These are phyloP conservation scores for Drosophila orosa DNA, from an alignment of 1,140 invertebrate species.

Conservation along the genomic window DNA sequence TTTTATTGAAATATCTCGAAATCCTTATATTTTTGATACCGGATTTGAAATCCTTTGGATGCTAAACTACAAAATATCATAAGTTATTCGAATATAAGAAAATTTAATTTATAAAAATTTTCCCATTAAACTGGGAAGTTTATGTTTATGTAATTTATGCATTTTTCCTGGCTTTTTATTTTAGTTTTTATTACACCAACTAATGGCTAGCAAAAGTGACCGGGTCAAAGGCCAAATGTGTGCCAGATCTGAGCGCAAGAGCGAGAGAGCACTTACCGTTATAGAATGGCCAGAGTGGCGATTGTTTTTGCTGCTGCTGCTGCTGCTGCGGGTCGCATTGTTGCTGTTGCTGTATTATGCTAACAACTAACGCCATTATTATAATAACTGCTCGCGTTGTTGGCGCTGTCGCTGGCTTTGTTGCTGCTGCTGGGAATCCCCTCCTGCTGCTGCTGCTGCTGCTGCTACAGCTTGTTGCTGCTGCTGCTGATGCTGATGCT, in stretches of 20 bases:
- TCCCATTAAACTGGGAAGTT: not conserved
- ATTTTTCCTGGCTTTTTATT: not conserved
- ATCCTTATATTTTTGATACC: too few relatives aligned
- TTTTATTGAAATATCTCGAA: too few relatives aligned
- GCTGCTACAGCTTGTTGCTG: conserved; percentile 15
- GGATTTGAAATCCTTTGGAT: too few relatives aligned
- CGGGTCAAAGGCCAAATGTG: conserved; percentile 32
- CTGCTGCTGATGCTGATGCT: conserved; percentile 22
- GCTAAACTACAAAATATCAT: too few relatives aligned
- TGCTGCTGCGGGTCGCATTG: conserved; percentile 5
- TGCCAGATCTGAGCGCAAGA: conserved; percentile 24
- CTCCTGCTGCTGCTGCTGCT: conserved; percentile 12
- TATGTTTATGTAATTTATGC: not conserved
- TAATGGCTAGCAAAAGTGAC: not conserved
- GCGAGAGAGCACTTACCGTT: conserved; percentile 60
- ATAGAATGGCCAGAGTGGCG: conserved; percentile 62
- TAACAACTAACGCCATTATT: conserved; percentile 78
- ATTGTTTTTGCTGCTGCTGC: conserved; percentile 35
- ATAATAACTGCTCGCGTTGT: conserved; percentile 62
- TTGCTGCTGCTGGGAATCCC: conserved; percentile 11
- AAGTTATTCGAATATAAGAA: too few relatives aligned
- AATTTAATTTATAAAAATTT: not conserved
- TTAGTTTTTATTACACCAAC: not conserved
- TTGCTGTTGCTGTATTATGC: conserved; percentile 70
- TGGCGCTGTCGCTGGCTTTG: conserved; percentile 10